These are phyloP conservation scores for Xylocampa areola DNA, from an alignment of 2,888 invertebrate genomes.

Conservation along the genomic window DNA sequence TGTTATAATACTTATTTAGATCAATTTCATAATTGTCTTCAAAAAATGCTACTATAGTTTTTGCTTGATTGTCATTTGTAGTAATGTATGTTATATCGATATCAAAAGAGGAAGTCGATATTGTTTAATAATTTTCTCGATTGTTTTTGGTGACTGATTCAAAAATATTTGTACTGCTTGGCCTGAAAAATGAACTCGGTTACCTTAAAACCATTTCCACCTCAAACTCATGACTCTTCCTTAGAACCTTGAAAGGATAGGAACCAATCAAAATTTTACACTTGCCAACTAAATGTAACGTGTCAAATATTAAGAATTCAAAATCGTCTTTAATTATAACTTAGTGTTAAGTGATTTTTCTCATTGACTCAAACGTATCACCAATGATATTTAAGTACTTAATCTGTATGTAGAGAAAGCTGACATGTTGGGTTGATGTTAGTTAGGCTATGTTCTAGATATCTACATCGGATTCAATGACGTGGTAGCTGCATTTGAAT, in stretches of 20 bases:
- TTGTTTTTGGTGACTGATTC: too few relatives aligned
- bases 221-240: background rate
- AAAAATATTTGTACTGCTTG: too few relatives aligned
- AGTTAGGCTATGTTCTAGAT: slow-evolving; percentile 24
- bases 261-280: slow-evolving; percentile 49
- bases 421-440: slow-evolving; percentile 19
- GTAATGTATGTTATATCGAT: background rate
- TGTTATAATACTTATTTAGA: background rate
- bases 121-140: too few relatives aligned
- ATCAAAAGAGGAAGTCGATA: too few relatives aligned
- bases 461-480: slow-evolving; percentile 12
- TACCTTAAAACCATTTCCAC: background rate
- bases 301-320: slow-evolving; percentile 54
- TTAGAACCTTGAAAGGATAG: slow-evolving; percentile 23
- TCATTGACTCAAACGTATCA: slow-evolving; percentile 63
- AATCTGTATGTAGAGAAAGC: slow-evolving; percentile 52
- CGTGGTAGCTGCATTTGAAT: slow-evolving; percentile 11
- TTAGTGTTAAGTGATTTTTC: slow-evolving; percentile 57
- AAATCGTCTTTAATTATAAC: slow-evolving; percentile 52
- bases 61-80: background rate
- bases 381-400: slow-evolving; percentile 64
- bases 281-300: slow-evolving; percentile 59
- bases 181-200: too few relatives aligned
- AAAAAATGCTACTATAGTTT: too few relatives aligned
- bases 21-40: background rate